Base-by-base conservation (phyloP, 1,140 invertebrate species). In the Megalopta genalis region DNA sequence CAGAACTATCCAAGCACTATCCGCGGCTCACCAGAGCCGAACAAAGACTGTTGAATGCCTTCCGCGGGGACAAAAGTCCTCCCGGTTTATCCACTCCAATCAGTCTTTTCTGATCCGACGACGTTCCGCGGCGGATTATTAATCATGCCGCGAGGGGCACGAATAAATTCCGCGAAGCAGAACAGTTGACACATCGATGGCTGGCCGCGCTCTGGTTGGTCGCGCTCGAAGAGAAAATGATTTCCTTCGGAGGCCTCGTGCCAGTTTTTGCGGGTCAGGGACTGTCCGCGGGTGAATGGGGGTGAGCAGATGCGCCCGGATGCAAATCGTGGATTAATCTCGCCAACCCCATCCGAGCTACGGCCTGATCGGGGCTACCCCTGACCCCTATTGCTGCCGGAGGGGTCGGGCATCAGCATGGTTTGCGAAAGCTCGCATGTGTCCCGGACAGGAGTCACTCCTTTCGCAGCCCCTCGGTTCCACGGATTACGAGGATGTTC, bases 301-400 rank as follows among this genome's bases (percentile, higher is more conserved):
- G 83, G 85, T 78, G 32, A 82, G 89, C 90, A 91, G 90, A 91
- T 91, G 90, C 89, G 88, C 75, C 74, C 82, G 86, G 88, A 91
- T 91, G 90, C 88, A 91, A 91, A 91, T 91, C 89, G 87, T 73
- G 89, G 88, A 91, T 91, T 91, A 91, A 91, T 91, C 88, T 89
- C 88, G 86, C 86, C 87, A 83, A 82, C 83, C 85, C 88, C 81
- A 84, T 76, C 66, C 23, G 60, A 78, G 59, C 70, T 46, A 46
- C 25, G 60, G 74, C 52, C 66, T 39, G 68, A 65, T 85, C 80
- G 80, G 63, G 52, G 46, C 49, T 72, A 85, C 37, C 71, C 80
- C 84, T 86, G 84, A 86, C 84, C 84, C 84, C 80, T 76, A 82
- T 85, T 77, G 49, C 75, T 68, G 39, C n/a, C 60, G 23, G 14